Evolutionary conservation across 2,888 invertebrate species (phyloP).

Genomic region (Enchytraeus crypticus): DNA sequence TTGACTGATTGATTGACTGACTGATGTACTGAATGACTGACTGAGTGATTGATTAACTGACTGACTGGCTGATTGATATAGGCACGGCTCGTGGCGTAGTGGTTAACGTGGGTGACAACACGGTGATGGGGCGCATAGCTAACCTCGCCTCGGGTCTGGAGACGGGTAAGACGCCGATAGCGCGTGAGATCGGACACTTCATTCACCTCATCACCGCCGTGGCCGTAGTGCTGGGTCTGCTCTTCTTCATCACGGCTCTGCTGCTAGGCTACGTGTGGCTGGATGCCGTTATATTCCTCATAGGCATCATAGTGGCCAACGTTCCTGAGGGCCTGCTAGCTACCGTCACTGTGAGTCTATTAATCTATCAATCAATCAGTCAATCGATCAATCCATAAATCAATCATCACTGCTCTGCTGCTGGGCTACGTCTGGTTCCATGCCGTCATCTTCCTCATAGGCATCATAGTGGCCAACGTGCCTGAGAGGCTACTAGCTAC

Average conservation of each 20-base stretch:
- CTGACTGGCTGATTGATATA: no score
- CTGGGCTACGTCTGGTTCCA: constrained; percentile 45
- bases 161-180: constrained; percentile 80
- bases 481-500: constrained; percentile 98
- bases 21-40: no score
- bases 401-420: background rate
- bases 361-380: no score
- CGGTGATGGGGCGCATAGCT: constrained; percentile 50
- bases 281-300: no score
- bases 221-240: constrained; percentile 66
- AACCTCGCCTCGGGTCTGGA: constrained; percentile 49
- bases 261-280: no score
- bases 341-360: constrained; percentile 73
- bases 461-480: constrained; percentile 98
- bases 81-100: constrained; percentile 47
- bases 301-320: constrained; percentile 98
- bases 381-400: background rate
- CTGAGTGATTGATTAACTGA: no score
- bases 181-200: constrained; percentile 97
- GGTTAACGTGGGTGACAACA: constrained; percentile 45
- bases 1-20: no score
- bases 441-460: constrained; percentile 93
- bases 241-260: constrained; percentile 96
- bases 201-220: constrained; percentile 95
- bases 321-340: constrained; percentile 97